Evolutionary conservation across 2,797 vertebrate species (phyloP), one percentile per base, ranked within the genome.

Genomic region (Gastrophryne carolinensis): DNA sequence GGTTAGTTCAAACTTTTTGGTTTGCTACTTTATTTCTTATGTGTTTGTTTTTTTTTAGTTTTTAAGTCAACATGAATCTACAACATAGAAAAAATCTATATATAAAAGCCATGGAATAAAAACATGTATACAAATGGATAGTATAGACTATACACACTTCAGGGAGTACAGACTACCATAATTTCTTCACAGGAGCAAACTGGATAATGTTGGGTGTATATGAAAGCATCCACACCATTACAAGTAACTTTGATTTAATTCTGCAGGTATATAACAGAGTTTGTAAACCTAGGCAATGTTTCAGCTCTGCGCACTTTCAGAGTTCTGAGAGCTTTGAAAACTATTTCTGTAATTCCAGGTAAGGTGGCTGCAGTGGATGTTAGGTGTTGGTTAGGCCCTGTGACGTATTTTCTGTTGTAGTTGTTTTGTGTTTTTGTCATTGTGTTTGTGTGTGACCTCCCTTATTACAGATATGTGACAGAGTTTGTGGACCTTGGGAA

Each of bases 211-310:
- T 66, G 61, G 53, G 39, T 39, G 26, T 15, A 62, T 50, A 47
- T 27, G 30, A 60, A 65, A 85, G 84, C 86, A 50, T 81, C 66
- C 72, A 86, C 84, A 82, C 86, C 88, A 89, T 89, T 90, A 90
- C 86, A 92, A 94, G 92, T 95, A 93, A 94, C 91, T 96, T 89
- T 98, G 96, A 93, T 98, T 94, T 98, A 91, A 96, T 98, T 94
- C 95, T 98, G 93, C 97, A 98, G 97, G 96, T 98, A 98, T 98
- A 94, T 98, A 97, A 98, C 97, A 98, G 96, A 98, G 93, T 98
- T 98, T 98, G 96, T 98, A 98, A 98, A 98, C 96, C 96, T 98
- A 98, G 97, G 96, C 96, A 98, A 97, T 98, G 95, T 98, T 92
- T 98, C 96, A 97, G 97, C 97, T 92, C 95, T 98, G 1, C 96